Evolutionary conservation across 1,140 invertebrate species (phyloP).

Genomic region (Drosophila baimaii): DNA sequence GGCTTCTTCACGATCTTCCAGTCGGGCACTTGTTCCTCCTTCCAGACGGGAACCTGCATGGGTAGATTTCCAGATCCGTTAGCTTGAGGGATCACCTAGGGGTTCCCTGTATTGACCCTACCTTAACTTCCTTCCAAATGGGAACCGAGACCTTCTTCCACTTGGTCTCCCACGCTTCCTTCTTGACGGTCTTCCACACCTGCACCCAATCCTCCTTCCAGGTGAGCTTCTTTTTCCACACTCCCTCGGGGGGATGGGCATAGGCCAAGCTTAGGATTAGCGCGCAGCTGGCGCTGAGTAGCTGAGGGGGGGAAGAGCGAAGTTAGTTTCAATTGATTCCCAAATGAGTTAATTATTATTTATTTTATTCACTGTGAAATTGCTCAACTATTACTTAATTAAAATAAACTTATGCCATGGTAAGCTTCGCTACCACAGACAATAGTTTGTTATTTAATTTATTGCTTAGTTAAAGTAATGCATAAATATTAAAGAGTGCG

Average conservation of each 20-base stretch:
- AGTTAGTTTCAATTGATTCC: background rate
- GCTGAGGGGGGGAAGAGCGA: slow-evolving; percentile 48
- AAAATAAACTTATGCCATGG: background rate
- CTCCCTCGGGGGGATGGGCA: slow-evolving; percentile 87
- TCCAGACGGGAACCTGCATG: slow-evolving; percentile 86
- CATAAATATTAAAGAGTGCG: background rate
- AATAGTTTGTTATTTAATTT: slow-evolving; percentile 5
- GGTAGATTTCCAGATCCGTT: background rate
- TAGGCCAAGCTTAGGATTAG: slow-evolving; percentile 76
- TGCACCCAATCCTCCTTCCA: slow-evolving; percentile 91
- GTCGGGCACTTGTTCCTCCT: slow-evolving; percentile 86
- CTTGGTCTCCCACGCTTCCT: slow-evolving; percentile 87
- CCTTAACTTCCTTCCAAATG: slow-evolving; percentile 88
- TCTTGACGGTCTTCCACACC: slow-evolving; percentile 90
- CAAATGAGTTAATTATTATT: background rate
- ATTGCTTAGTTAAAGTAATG: background rate
- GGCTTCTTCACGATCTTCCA: slow-evolving; percentile 88
- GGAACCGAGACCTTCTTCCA: slow-evolving; percentile 88
- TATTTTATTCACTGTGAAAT: background rate
- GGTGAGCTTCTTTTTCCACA: slow-evolving; percentile 89
- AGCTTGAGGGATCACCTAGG: background rate
- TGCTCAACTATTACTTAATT: slow-evolving; percentile 1
- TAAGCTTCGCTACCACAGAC: background rate
- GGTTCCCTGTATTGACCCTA: slow-evolving; percentile 9
- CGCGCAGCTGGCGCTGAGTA: slow-evolving; percentile 83